Evolutionary conservation across 2,797 vertebrate species (phyloP).

Genomic region (Ptychobarbus kaznakovi): DNA sequence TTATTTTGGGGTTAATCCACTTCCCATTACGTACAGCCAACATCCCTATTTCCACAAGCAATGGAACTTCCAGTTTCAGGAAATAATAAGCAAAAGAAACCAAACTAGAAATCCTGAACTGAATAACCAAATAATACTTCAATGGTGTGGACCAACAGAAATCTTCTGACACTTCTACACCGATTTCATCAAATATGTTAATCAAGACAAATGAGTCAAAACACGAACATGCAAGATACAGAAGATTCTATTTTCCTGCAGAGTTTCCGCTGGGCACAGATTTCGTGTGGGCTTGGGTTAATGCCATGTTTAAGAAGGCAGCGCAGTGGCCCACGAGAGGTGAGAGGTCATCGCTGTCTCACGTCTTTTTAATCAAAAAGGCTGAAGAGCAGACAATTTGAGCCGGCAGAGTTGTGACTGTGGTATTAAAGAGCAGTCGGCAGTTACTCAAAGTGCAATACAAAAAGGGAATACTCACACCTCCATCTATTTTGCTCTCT

Average conservation of each 20-base stretch:
- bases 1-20: conserved; percentile 16
- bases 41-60: not conserved
- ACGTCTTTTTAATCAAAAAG: conserved; percentile 27
- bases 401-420: conserved; percentile 4
- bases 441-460: conserved; percentile 3
- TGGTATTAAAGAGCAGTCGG: conserved; percentile 8
- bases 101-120: not conserved
- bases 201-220: not conserved
- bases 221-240: not conserved
- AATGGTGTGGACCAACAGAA: not conserved
- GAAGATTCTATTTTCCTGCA: not conserved
- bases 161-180: not conserved
- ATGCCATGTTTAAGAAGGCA: conserved; percentile 12
- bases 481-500: not conserved
- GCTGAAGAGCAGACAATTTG: conserved; percentile 1
- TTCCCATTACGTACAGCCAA: conserved; percentile 21
- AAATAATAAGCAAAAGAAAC: not conserved
- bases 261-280: not conserved
- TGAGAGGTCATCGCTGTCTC: conserved; percentile 20
- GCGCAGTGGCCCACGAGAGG: not conserved
- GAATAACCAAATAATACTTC: conserved; percentile 8
- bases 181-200: not conserved
- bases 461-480: conserved; percentile 4
- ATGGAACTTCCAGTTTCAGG: conserved; percentile 43
- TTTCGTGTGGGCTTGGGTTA: conserved; percentile 7